Evolutionary conservation across 1,140 invertebrate genomes (phyloP), one percentile per base, ranked within the genome.

Genomic region (Drosophila lacertosa): DNA sequence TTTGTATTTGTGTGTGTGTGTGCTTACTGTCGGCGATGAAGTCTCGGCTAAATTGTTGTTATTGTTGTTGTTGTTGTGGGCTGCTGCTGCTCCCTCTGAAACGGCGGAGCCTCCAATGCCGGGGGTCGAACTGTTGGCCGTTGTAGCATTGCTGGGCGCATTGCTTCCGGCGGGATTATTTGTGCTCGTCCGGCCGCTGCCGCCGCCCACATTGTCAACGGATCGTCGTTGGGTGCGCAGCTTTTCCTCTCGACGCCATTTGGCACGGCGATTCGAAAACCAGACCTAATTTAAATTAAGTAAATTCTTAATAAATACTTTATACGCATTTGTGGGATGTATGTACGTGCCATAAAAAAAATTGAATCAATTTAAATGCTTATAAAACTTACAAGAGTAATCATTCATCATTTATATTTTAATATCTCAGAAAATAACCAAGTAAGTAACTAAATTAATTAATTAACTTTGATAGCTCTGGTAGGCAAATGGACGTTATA

Each of bases 221-320:
- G 93, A 93, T 62, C 96, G 94, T 53, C 97, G 92, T 92, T 98
- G 97, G 91, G 96, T 97, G 45, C 98, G 94, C 72, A 99, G 93
- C 93, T 99, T 99, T 92, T 99, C 98, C 92, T 99, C 99, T 37
- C 99, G 94, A 71, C 98, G 94, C 98, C 98, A 99, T 94, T 99
- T 99, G 58, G 98, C 99, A 66, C 99, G 94, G 57, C 98, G 94
- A 93, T 99, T 99, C 65, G 97, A 98, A 93, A 99, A 99, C 98
- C 98, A 99, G 50, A 99, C 98, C 96, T 98, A 92, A 71, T 51
- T 39, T 2, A 29, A 39, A 37, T 5, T n/a, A 24, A 35, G 26
- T 18, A 47, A 59, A 35, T 22, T 18, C 5, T 42, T 15, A 59
- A 4, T 18, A 22, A 10, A 59, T n/a, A 32, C 20, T 18, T 39